Base-by-base conservation (phyloP, 1,140 invertebrate species). In the Drosophila saltans region DNA sequence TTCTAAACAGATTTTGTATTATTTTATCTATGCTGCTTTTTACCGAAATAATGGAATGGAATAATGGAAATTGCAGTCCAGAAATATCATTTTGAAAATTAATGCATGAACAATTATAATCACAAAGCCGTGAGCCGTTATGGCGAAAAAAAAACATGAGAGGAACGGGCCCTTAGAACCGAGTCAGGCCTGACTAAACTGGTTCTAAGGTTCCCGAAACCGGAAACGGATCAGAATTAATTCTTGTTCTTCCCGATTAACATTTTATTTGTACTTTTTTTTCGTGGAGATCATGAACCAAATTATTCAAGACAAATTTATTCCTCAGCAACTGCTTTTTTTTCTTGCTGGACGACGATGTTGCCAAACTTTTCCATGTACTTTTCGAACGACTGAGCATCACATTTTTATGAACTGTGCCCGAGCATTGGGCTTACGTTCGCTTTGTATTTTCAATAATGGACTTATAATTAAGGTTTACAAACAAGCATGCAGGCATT, bases 341-440 rank as follows among this genome's bases (percentile, higher is more conserved):
- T 90, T 90, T 61, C 66, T 80, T 16, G 86, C 80, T 68, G 86
- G 86, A 4, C 58, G 78, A 9, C 78, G 88, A 3, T 90, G 88
- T 43, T 90, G 88, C 16, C 88, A 91, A 64, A 63, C 75, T 43
- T 88, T 90, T 41, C 40, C 78, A 1, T 88, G 72, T 55, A 73
- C 69, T 8, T 91, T 84, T 39, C 88, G 88, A 0, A 11, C 30
- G 2, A 16, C 43, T 6, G 88, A 90, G 1, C 67, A 79, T 41
- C 48, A 59, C 3, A 55, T 67, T 10, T 52, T 84, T 5, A 57
- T 60, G 7, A 21, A 41, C 2, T 70, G 40, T 36, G 72, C 82
- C 1, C 62, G 48, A 6, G 26, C 52, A 0, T 58, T 81, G 36
- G 88, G 83, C 0, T 43, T 89, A 9, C 72, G 73, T 6, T 62